phyloP scores from a whole-genome alignment of 2,113 vertebrate genomes.

The Solenodon paradoxus region DNA sequence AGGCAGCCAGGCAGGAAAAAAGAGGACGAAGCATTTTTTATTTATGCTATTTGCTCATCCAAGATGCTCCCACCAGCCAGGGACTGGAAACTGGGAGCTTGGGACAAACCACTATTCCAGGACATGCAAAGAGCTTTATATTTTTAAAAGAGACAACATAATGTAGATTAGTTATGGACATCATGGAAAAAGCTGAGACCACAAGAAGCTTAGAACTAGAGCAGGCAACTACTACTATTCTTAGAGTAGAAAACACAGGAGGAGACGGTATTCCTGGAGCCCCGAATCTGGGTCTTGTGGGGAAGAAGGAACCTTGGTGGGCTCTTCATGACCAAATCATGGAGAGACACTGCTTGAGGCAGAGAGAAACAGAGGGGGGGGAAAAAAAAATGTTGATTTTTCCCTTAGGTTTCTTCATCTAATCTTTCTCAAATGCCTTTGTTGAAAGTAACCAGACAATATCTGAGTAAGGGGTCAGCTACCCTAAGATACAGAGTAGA shows the following conservation, averaged over 20 bases:
- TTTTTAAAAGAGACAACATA: background rate
- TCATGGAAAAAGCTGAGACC: background rate
- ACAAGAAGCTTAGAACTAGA: background rate
- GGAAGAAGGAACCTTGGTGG: background rate
- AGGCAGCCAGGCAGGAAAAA: too few species aligned
- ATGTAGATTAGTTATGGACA: background rate
- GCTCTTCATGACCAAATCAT: background rate
- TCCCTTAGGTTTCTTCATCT: background rate
- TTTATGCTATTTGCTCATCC: too few species aligned
- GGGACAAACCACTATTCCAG: too few species aligned
- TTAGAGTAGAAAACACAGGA: background rate
- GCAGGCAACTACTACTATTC: background rate
- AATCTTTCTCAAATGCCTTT: background rate
- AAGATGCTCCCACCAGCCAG: too few species aligned
- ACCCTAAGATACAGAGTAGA: background rate
- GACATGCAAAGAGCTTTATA: too few species aligned
- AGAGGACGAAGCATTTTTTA: too few species aligned
- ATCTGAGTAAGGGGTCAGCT: background rate
- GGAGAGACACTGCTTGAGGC: background rate
- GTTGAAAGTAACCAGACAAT: background rate
- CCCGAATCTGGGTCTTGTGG: background rate
- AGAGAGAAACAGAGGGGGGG: background rate
- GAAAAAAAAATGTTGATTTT: background rate
- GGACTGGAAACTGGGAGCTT: too few species aligned
- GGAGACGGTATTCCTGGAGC: fast-evolving